These are phyloP conservation scores for Protaetia brevitarsis DNA, from an alignment of 1,140 invertebrate genomes.

Conservation along the genomic window DNA sequence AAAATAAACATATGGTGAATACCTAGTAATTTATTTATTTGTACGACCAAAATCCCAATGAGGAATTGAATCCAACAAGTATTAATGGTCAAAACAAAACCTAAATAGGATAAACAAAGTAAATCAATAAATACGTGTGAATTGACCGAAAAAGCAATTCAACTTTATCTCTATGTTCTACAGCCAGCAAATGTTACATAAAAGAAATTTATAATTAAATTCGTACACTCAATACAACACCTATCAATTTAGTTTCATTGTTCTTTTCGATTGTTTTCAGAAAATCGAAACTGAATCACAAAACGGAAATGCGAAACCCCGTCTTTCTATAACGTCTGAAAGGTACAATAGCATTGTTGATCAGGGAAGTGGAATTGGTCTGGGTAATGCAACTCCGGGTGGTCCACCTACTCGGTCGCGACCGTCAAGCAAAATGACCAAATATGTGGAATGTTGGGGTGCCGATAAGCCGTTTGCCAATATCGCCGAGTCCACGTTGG, in stretches of 20 bases:
- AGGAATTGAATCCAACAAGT: too few relatives aligned
- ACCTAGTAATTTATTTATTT: too few relatives aligned
- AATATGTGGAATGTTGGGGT: conserved; percentile 92
- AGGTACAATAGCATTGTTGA: conserved; percentile 39
- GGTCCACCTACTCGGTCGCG: conserved; percentile 61
- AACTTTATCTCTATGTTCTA: too few relatives aligned
- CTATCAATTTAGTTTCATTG: background rate
- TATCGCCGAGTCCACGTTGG: conserved; percentile 85
- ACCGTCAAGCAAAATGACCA: conserved; percentile 86
- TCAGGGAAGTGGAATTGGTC: conserved; percentile 26
- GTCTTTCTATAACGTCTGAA: conserved; percentile 28
- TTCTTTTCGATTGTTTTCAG: conserved; percentile 24
- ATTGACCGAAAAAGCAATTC: too few relatives aligned
- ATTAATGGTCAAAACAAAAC: too few relatives aligned
- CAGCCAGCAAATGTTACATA: too few relatives aligned
- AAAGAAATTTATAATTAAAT: too few relatives aligned
- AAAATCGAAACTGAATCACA: conserved; percentile 37
- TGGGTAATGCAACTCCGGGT: conserved; percentile 47
- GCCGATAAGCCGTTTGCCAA: conserved; percentile 94
- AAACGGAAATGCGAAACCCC: conserved; percentile 37
- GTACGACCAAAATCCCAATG: too few relatives aligned
- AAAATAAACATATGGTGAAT: too few relatives aligned
- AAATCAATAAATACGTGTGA: too few relatives aligned
- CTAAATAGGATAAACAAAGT: too few relatives aligned
- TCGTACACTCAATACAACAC: too few relatives aligned